Percentiles rank a stretch among this genome's conserved stretches.
phyloP scores from a whole-genome alignment of 1,140 invertebrate species.

The Drosophila kurseongensis region DNA sequence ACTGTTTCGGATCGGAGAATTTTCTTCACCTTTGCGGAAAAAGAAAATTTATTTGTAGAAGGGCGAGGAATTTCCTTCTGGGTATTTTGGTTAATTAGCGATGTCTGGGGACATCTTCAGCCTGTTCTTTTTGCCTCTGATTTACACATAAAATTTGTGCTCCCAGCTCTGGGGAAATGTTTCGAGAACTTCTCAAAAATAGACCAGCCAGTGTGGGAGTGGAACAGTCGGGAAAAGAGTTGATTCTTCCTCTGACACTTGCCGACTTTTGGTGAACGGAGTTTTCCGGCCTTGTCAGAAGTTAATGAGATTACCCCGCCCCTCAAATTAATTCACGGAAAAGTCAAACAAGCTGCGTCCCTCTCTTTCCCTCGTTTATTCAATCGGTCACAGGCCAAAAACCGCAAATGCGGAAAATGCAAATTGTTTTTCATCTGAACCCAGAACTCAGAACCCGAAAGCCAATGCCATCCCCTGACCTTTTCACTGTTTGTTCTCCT shows the following conservation, averaged over 20 bases:
- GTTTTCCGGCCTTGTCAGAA: constrained; percentile 32
- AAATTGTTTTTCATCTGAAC: constrained; percentile 67
- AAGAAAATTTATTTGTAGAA: constrained; percentile 22
- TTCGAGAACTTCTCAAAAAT: constrained; percentile 51
- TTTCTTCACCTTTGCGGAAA: constrained; percentile 43
- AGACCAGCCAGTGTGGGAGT: constrained; percentile 25
- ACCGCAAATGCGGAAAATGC: constrained; percentile 79
- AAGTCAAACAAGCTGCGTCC: constrained; percentile 34
- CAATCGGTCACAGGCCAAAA: constrained; percentile 44
- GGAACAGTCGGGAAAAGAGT: neutral
- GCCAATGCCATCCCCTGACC: constrained; percentile 32
- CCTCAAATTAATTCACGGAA: constrained; percentile 75
- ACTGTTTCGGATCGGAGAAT: constrained; percentile 12
- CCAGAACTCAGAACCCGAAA: constrained; percentile 14
- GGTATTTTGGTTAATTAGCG: constrained; percentile 73
- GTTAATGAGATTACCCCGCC: constrained; percentile 77
- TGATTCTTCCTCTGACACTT: constrained; percentile 18
- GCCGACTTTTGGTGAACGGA: constrained; percentile 6
- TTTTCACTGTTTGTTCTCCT: constrained; percentile 44
- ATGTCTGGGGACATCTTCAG: constrained; percentile 62
- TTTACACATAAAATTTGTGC: constrained; percentile 60
- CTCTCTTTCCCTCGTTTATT: constrained; percentile 1
- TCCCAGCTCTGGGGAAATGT: constrained; percentile 53
- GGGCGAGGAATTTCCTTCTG: constrained; percentile 35
- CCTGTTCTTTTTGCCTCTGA: constrained; percentile 51